phyloP scores from a whole-genome alignment of 2,797 vertebrate species.

The Phalanger gymnotis region DNA sequence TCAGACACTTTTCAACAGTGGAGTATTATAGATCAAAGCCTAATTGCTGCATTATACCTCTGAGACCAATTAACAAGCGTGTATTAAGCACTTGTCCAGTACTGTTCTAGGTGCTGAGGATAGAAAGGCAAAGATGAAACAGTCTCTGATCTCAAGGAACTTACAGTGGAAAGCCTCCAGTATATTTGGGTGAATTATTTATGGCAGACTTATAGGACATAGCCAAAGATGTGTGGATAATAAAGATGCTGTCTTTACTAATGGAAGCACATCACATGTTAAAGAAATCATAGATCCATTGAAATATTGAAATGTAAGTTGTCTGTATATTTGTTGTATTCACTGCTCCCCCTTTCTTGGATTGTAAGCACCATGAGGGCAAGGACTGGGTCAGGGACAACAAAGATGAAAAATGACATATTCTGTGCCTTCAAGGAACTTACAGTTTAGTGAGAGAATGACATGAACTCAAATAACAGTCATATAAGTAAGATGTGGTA shows the following conservation, averaged over 20 bases:
- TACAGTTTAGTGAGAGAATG: background rate
- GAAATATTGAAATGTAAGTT: background rate
- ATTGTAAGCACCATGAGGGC: background rate
- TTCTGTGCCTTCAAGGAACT: background rate
- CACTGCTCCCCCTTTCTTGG: background rate
- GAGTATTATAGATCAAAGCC: background rate
- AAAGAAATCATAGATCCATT: background rate
- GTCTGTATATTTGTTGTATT: background rate
- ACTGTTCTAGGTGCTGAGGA: background rate
- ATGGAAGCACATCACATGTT: background rate
- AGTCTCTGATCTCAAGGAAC: background rate
- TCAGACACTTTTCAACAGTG: background rate
- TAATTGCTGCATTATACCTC: background rate
- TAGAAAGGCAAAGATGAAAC: background rate
- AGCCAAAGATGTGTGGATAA: background rate
- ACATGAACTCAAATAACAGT: background rate
- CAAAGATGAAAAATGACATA: background rate
- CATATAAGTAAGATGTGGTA: background rate
- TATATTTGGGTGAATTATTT: background rate
- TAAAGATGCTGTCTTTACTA: background rate
- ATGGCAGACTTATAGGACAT: background rate
- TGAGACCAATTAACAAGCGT: background rate
- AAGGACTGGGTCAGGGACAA: background rate
- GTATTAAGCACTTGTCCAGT: background rate
- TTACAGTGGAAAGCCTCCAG: background rate